These are phyloP conservation scores for Psilopsiagon aurifrons DNA, from an alignment of 2,113 vertebrate species.

Conservation along the genomic window DNA sequence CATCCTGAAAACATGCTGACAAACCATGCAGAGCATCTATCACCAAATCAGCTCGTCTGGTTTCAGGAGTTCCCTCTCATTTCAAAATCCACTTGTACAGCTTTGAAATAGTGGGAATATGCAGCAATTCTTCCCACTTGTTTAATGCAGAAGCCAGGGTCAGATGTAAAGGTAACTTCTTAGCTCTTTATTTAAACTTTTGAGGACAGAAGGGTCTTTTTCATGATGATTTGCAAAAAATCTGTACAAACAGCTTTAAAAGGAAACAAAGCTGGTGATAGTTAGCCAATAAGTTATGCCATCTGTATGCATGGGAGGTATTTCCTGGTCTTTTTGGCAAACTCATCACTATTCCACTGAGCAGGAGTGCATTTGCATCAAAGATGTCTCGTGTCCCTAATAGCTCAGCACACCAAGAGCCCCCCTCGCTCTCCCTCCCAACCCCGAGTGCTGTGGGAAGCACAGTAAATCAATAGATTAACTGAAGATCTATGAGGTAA, in stretches of 20 bases:
- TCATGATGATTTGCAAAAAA: not conserved
- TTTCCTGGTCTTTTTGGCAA: conserved; percentile 51
- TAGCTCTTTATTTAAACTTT: not conserved
- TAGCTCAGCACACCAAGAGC: not conserved
- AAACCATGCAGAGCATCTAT: not conserved
- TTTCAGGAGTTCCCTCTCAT: not conserved
- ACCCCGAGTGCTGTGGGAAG: not conserved
- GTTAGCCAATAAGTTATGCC: not conserved
- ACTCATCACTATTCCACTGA: conserved; percentile 50
- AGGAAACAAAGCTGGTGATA: conserved; percentile 5
- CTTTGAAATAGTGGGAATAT: not conserved
- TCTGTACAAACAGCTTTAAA: not conserved
- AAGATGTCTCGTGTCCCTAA: not conserved
- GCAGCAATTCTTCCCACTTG: not conserved
- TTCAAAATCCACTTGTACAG: not conserved
- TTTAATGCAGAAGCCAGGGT: not conserved
- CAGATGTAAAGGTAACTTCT: not conserved
- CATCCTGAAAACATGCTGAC: not conserved
- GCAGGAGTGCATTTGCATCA: conserved; percentile 36
- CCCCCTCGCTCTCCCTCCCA: not conserved
- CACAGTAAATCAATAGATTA: not conserved
- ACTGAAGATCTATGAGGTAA: not conserved
- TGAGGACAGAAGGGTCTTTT: not conserved
- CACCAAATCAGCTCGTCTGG: not conserved
- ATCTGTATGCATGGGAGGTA: conserved; percentile 44